Evolutionary conservation across 2,888 invertebrate species (phyloP), one percentile per base, ranked within the genome.

Genomic region (Drosophila gaucha): DNA sequence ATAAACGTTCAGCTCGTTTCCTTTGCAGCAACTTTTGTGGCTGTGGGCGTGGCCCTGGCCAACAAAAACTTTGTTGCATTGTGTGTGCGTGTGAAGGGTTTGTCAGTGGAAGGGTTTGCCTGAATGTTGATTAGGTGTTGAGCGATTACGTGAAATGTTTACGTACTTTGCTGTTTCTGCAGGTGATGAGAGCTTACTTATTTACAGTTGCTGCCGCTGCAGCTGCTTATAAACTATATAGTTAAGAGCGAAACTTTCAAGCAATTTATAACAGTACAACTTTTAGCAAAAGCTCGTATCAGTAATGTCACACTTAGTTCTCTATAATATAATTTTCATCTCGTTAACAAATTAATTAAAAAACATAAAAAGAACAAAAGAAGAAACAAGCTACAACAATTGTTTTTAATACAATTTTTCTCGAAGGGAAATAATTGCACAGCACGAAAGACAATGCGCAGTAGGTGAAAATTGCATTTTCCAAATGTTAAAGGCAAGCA

Each of bases 101-200:
- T 57, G 30, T 51, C 39, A 35, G 28, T 18, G 10, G 50, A 78
- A 71, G 67, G 76, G 71, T 75, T 76, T 50, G 50, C 44, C 66
- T 63, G 69, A 80, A 80, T 80, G 77, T 77, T 80, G 80, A 80
- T 84, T 86, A 80, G 85, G 80, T 86, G 85, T 77, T 69, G 78
- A 80, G 74, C 60, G 64, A 80, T 84, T 80, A 77, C 67, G 67
- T 84, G 80, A 86, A 86, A 83, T 80, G 86, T 72, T 83, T 76
- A 83, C 84, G 86, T 76, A 79, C 18, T 72, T 65, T 68, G 62
- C 76, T 58, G 56, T 24, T 38, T 43, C 56, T 41, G 57, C 56
- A 51, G 55, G 36, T 49, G 59, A 52, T 51, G 35, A 36, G 20
- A 59, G 59, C 14, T 30, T 31, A 46, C 30, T 46, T 46, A 51